These are phyloP conservation scores for Diloba caeruleocephala DNA, from an alignment of 2,888 invertebrate genomes.

Conservation along the genomic window DNA sequence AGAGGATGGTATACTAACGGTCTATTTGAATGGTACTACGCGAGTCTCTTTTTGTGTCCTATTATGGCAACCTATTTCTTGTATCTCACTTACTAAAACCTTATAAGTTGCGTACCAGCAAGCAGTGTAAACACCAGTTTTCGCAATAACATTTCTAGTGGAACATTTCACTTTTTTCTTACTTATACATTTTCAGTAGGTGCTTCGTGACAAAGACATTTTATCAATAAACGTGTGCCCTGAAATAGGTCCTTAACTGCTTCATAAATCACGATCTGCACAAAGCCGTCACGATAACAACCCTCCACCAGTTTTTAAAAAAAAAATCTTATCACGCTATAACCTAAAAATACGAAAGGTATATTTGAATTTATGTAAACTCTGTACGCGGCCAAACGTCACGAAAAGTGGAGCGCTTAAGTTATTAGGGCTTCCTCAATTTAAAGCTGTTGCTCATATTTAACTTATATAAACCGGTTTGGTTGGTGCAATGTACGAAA, in stretches of 20 bases:
- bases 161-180: neutral
- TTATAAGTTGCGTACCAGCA: too few species aligned
- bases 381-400: constrained; percentile 49
- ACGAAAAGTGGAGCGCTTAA: constrained; percentile 62
- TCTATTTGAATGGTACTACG: too few species aligned
- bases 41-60: too few species aligned
- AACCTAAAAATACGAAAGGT: constrained; percentile 46
- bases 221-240: constrained; percentile 8
- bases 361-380: too few species aligned
- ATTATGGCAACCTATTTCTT: too few species aligned
- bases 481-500: constrained; percentile 38
- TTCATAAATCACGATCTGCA: too few species aligned
- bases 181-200: constrained; percentile 1
- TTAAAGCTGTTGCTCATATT: constrained; percentile 67
- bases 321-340: neutral
- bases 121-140: neutral
- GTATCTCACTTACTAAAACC: too few species aligned
- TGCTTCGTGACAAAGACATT: constrained; percentile 8
- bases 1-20: too few species aligned
- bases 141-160: neutral
- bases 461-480: constrained; percentile 67
- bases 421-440: constrained; percentile 78
- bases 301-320: neutral
- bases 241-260: too few species aligned
- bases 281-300: too few species aligned